A percentile compares a stretch with the other conserved stretches of the same genome.
Evolutionary conservation across 2,888 invertebrate genomes (phyloP).

Genomic region (Meliscaeva auricollis): DNA sequence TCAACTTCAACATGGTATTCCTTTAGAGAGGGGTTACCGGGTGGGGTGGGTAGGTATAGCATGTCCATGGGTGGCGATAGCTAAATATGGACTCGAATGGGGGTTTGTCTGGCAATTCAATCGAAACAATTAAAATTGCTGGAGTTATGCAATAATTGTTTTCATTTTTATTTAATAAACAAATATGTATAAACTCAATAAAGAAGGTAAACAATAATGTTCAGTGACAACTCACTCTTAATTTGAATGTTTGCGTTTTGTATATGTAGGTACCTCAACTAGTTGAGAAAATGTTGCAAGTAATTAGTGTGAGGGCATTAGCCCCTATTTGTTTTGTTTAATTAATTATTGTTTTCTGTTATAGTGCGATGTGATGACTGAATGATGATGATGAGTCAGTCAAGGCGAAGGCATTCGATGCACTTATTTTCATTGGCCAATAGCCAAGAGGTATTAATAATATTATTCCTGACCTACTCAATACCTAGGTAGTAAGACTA

Average conservation of each 20-base stretch:
- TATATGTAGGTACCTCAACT: not conserved
- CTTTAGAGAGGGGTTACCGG: no score
- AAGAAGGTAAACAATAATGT: conserved; percentile 8
- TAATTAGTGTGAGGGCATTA: conserved; percentile 35
- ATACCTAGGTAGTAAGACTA: not conserved
- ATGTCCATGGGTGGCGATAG: not conserved
- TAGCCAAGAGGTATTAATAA: conserved; percentile 11
- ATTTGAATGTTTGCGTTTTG: conserved; percentile 9
- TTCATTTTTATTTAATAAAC: conserved; percentile 2
- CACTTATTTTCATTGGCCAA: not conserved
- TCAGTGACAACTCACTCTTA: not conserved
- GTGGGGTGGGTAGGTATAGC: not conserved
- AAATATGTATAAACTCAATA: no score
- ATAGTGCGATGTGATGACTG: not conserved
- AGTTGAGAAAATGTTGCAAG: not conserved
- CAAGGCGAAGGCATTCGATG: not conserved
- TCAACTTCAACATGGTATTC: no score
- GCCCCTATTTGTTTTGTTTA: conserved; percentile 21
- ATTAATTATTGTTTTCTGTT: not conserved
- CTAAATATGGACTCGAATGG: not conserved
- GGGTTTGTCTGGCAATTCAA: conserved; percentile 4
- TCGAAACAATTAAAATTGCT: conserved; percentile 4
- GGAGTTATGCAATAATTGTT: conserved; percentile 24
- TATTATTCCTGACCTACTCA: conserved; percentile 17
- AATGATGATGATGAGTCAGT: conserved; percentile 11